Percentiles rank a stretch among this genome's conserved stretches.
phyloP scores from a whole-genome alignment of 2,113 vertebrate genomes.

The Pseudopipra pipra region DNA sequence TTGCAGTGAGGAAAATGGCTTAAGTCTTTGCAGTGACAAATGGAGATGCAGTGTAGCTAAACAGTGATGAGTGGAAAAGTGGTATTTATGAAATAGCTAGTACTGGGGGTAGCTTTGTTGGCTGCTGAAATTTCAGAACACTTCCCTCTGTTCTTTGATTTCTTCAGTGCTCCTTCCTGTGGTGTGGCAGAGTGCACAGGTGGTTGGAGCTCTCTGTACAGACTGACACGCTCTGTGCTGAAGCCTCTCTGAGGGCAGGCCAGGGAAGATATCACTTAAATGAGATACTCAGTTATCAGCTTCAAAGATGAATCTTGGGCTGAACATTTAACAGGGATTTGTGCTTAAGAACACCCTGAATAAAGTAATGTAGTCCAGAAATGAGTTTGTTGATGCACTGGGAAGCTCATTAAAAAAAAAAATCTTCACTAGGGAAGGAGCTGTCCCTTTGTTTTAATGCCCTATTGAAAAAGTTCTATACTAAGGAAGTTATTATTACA shows the following conservation, averaged over 20 bases:
- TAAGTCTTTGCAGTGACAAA: accelerated
- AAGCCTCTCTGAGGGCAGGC: not conserved
- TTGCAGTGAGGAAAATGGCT: not conserved
- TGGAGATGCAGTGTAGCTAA: not conserved
- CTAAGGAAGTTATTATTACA: not conserved
- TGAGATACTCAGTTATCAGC: not conserved
- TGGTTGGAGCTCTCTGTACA: not conserved
- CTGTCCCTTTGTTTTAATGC: not conserved
- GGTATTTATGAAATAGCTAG: not conserved
- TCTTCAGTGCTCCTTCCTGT: not conserved
- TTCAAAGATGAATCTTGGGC: not conserved
- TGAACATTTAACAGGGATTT: not conserved
- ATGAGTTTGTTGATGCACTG: not conserved
- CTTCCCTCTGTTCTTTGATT: not conserved
- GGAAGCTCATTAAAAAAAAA: not conserved
- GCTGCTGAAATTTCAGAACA: not conserved
- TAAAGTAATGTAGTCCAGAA: not conserved
- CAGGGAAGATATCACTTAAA: no score
- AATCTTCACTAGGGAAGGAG: not conserved
- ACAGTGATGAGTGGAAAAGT: not conserved
- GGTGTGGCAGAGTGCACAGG: accelerated
- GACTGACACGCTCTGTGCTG: not conserved
- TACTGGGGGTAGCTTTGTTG: not conserved
- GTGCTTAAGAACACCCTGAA: not conserved
- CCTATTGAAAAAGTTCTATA: not conserved